phyloP scores from a whole-genome alignment of 2,888 invertebrate species.

The Hirtodrosophila histrioides region DNA sequence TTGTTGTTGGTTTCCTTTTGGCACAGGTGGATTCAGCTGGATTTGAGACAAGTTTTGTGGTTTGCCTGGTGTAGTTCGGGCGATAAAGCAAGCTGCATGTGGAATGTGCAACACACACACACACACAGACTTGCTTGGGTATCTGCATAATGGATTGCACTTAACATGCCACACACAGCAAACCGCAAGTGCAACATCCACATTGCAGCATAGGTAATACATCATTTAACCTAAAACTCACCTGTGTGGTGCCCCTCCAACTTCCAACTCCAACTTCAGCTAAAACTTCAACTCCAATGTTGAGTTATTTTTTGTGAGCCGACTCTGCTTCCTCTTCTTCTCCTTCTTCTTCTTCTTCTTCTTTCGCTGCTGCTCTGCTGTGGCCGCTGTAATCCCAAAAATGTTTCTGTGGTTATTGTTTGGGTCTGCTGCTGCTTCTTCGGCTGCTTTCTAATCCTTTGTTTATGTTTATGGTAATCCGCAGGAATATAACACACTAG shows the following conservation, averaged over 20 bases:
- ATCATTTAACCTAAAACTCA: slow-evolving; percentile 72
- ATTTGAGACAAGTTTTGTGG: slow-evolving; percentile 17
- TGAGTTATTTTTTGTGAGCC: slow-evolving; percentile 12
- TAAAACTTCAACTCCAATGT: slow-evolving; percentile 19
- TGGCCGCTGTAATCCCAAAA: slow-evolving; percentile 62
- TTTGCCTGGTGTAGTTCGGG: slow-evolving; percentile 9
- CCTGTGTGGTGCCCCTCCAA: slow-evolving; percentile 51
- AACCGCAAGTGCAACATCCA: slow-evolving; percentile 57
- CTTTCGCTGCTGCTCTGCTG: slow-evolving; percentile 10
- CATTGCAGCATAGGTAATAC: slow-evolving; percentile 60
- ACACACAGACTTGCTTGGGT: slow-evolving; percentile 28
- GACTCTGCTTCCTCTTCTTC: slow-evolving; percentile 1
- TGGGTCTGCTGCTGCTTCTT: slow-evolving; percentile 1
- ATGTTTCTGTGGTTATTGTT: slow-evolving; percentile 50
- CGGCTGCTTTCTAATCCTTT: slow-evolving; percentile 69
- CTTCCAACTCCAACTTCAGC: background rate
- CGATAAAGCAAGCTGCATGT: slow-evolving; percentile 15
- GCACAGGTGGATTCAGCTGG: slow-evolving; percentile 18
- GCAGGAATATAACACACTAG: slow-evolving; percentile 58
- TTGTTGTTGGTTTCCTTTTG: background rate
- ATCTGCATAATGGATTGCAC: slow-evolving; percentile 80
- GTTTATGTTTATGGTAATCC: slow-evolving; percentile 78
- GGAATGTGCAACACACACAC: slow-evolving; percentile 5
- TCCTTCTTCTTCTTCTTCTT: slow-evolving; percentile 9
- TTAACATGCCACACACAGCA: slow-evolving; percentile 73